Conservation (phyloP, 2,888 invertebrate species). For the Sarcophaga subvicina region DNA sequence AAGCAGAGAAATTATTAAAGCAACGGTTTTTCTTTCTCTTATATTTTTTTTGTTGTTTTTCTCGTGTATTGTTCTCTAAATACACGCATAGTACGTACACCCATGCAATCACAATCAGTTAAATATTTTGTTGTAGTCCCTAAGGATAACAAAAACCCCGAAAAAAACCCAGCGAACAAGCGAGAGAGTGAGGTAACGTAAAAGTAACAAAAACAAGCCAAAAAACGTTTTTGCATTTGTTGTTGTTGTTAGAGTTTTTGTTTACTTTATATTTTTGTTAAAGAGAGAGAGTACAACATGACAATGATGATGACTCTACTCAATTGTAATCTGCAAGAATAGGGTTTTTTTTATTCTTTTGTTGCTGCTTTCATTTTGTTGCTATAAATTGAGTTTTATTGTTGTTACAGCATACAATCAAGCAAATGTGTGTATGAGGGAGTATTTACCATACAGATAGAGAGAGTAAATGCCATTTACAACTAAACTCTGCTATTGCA, state of each 20-base stretch:
- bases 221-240: not conserved
- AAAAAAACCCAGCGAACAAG: constrained; percentile 1
- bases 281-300: constrained; percentile 2
- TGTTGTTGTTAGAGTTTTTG: constrained; percentile 22
- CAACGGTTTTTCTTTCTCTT: constrained; percentile 7
- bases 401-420: constrained; percentile 18
- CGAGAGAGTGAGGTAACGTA: not conserved
- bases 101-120: constrained; percentile 66
- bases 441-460: not conserved
- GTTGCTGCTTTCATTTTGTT: constrained; percentile 8
- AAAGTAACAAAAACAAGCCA: constrained; percentile 10
- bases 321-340: constrained; percentile 14
- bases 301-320: constrained; percentile 32
- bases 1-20: constrained; percentile 40
- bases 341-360: constrained; percentile 19
- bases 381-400: constrained; percentile 59
- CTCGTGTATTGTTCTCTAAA: not conserved
- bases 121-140: constrained; percentile 70
- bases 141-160: constrained; percentile 54
- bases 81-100: constrained; percentile 8
- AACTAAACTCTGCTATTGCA: constrained; percentile 46
- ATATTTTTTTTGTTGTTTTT: not conserved
- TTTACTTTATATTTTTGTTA: not conserved
- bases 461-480: constrained; percentile 31
- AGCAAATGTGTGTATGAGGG: not conserved